Evolutionary conservation across 2,888 invertebrate genomes (phyloP).

Genomic region (Acleris emargana): DNA sequence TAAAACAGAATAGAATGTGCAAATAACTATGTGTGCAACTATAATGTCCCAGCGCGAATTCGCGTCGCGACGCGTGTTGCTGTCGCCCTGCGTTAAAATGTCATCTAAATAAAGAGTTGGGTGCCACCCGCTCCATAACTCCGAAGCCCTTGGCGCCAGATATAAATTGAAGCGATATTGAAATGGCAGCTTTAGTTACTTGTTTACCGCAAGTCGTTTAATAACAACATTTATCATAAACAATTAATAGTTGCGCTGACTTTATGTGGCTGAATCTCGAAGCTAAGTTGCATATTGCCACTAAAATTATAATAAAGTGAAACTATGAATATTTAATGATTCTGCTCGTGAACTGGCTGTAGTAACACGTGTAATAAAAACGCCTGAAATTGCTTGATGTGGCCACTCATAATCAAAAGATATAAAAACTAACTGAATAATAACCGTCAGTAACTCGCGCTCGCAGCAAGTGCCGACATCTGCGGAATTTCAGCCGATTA

Average conservation of each 20-base stretch:
- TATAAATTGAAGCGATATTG: slow-evolving; percentile 64
- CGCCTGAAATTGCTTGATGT: not conserved
- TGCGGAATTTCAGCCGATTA: slow-evolving; percentile 14
- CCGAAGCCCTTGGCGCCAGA: slow-evolving; percentile 47
- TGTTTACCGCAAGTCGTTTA: slow-evolving; percentile 24
- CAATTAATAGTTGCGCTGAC: too few relatives aligned
- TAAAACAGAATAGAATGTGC: slow-evolving; percentile 53
- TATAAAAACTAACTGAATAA: slow-evolving; percentile 2
- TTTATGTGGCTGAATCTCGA: too few relatives aligned
- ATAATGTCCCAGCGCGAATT: slow-evolving; percentile 32
- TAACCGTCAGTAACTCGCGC: not conserved
- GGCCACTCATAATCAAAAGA: not conserved
- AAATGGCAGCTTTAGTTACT: slow-evolving; percentile 59
- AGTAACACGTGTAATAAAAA: too few relatives aligned
- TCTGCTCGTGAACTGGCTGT: too few relatives aligned
- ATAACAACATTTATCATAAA: not conserved
- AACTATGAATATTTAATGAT: too few relatives aligned
- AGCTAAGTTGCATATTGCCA: too few relatives aligned
- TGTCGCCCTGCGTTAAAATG: slow-evolving; percentile 15
- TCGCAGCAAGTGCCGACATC: not conserved
- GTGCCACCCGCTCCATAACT: slow-evolving; percentile 23
- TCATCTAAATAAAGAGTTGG: slow-evolving; percentile 20
- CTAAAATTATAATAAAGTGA: too few relatives aligned
- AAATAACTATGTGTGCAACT: slow-evolving; percentile 59
- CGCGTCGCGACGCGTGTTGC: slow-evolving; percentile 24